Conservation (phyloP, 2,888 invertebrate genomes). For the Heterodera filipjevi region DNA sequence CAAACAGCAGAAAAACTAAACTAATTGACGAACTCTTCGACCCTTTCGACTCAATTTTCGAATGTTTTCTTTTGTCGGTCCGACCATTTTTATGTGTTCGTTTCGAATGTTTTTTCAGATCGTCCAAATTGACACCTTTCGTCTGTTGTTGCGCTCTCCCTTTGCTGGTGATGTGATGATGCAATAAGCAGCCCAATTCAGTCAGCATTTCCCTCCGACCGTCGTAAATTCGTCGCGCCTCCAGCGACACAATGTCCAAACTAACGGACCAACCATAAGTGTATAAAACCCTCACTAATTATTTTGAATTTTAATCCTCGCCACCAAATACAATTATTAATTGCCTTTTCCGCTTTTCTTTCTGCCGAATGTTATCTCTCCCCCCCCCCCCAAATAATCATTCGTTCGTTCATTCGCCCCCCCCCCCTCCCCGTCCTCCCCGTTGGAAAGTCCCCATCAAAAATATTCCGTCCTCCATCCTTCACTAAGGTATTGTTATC, state of each 20-base stretch:
- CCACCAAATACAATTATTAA: not conserved
- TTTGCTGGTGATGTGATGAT: not conserved
- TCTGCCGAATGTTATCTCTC: not conserved
- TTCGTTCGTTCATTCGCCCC: not conserved
- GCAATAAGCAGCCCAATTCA: not conserved
- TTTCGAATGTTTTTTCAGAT: too few relatives aligned
- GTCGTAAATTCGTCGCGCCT: not conserved
- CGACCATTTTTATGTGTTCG: too few relatives aligned
- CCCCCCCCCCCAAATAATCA: not conserved
- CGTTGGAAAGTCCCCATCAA: conserved; percentile 1
- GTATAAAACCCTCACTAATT: not conserved
- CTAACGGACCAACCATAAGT: not conserved
- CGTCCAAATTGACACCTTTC: too few relatives aligned
- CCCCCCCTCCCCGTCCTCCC: not conserved
- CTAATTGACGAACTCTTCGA: not conserved
- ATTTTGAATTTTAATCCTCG: not conserved
- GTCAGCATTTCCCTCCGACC: not conserved
- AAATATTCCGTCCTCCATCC: not conserved
- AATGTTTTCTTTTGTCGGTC: too few relatives aligned
- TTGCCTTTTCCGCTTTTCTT: not conserved
- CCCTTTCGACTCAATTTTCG: too few relatives aligned
- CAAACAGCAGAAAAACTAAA: not conserved
- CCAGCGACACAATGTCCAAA: conserved; percentile 7
- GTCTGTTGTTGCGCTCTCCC: too few relatives aligned
- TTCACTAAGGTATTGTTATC: not conserved